Evolutionary conservation across 1,140 invertebrate species (phyloP), one percentile per base, ranked within the genome.

Genomic region (Frieseomelitta varia): DNA sequence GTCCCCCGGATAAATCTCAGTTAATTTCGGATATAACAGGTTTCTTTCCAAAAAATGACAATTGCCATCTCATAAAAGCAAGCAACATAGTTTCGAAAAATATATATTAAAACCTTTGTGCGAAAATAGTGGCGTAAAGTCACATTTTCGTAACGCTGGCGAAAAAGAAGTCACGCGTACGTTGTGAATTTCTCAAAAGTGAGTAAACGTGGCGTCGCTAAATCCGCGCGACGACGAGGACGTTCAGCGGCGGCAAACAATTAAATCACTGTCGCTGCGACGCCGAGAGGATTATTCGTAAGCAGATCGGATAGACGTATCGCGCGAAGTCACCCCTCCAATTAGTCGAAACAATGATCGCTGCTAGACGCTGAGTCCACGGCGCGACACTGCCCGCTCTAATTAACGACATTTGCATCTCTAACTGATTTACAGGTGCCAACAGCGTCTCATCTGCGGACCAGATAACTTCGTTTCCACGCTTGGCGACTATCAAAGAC

Each of bases 391-490:
- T 21, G 65, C 34, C 67, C 53, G 19, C 19, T 27, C 34, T 55
- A 51, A 51, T 81, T 74, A 73, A n/a, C 69, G 39, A 24, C 68
- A 19, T 58, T 72, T 53, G 34, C 67, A 21, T 2, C n/a, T 27
- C 39, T 30, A n/a, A 56, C 39, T 61, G 63, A 83, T 78, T 83
- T 39, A 30, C 81, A 83, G 81, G 81, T 61, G 30, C 58, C 21
- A 81, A 30, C 39, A 10, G 15, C 12, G 39, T 21, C 10, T 34
- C 63, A 15, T 19, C 27, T 0, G 4, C 15, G 30, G 82, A 84
- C 24, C 81, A 84, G 21, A 39, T 3, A 4, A 34, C 17, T 19
- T 8, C n/a, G 3, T 12, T 34, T 6, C 6, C 39, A 8, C 65
- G 53, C 10, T 24, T 30, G 8, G 58, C 55, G 4, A 2, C 63